phyloP scores from a whole-genome alignment of 2,797 vertebrate genomes.

The Rhadinocentrus ornatus region DNA sequence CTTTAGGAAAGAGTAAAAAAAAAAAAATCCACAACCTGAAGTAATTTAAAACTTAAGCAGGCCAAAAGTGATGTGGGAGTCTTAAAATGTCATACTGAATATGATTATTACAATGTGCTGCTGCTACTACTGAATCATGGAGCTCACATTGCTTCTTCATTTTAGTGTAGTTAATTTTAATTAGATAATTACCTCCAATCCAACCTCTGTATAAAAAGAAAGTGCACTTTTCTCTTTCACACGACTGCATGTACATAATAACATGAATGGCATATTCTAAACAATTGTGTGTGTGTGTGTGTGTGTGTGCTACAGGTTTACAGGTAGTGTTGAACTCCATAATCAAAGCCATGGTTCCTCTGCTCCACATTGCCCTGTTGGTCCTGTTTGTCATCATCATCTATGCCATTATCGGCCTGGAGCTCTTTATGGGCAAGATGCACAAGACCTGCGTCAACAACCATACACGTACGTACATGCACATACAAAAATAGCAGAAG shows the following conservation, averaged over 20 bases:
- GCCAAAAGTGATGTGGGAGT: too few relatives aligned
- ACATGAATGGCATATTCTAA: constrained; percentile 22
- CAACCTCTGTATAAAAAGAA: neutral
- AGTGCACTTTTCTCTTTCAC: neutral
- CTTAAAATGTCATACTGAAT: too few relatives aligned
- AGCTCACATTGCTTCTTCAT: neutral
- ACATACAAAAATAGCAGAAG: neutral
- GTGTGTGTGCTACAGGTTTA: constrained; percentile 85
- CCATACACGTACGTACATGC: constrained; percentile 47
- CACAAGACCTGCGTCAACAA: constrained; percentile 92
- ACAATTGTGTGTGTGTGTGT: constrained; percentile 9
- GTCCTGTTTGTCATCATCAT: constrained; percentile 99
- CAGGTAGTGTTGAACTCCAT: constrained; percentile 99
- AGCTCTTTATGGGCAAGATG: constrained; percentile 99
- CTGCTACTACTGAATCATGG: too few relatives aligned
- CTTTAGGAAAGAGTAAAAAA: too few relatives aligned
- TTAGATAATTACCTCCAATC: too few relatives aligned
- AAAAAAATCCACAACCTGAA: too few relatives aligned
- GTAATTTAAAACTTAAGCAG: too few relatives aligned
- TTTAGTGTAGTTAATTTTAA: neutral
- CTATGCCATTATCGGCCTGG: constrained; percentile 98
- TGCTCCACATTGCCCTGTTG: constrained; percentile 97
- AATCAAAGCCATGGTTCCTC: constrained; percentile 99
- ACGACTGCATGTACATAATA: neutral
- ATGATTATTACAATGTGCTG: too few relatives aligned